Evolutionary conservation across 2,888 invertebrate genomes (phyloP).

Genomic region (Heterodera filipjevi): DNA sequence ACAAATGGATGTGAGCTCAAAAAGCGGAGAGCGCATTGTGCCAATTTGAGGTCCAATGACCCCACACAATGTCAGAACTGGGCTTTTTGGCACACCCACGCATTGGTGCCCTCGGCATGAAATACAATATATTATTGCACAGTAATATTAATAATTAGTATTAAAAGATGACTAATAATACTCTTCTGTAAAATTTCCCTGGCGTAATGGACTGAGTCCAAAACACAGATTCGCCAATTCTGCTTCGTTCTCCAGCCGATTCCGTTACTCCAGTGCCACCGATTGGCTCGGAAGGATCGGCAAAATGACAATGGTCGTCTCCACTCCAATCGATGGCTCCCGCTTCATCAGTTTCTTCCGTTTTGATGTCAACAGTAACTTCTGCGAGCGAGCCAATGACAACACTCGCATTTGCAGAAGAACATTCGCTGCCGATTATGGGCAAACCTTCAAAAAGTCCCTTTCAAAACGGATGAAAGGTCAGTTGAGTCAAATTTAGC

Average conservation of each 20-base stretch:
- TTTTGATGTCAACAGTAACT: not conserved
- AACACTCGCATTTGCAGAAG: not conserved
- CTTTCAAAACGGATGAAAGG: too few relatives aligned
- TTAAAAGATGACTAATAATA: not conserved
- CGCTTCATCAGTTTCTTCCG: not conserved
- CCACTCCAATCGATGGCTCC: not conserved
- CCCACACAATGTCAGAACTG: slow-evolving; percentile 14
- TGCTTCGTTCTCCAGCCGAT: not conserved
- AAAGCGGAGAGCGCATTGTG: slow-evolving; percentile 17
- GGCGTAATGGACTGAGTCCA: slow-evolving; percentile 34
- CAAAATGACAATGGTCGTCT: not conserved
- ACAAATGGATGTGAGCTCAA: not conserved
- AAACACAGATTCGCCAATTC: slow-evolving; percentile 20
- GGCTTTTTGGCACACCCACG: slow-evolving; percentile 5
- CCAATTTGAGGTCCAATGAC: not conserved
- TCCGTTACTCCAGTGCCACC: not conserved
- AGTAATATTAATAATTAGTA: not conserved
- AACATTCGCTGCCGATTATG: not conserved
- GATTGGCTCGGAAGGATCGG: not conserved
- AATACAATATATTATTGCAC: too few relatives aligned
- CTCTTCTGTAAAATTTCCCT: slow-evolving; percentile 34
- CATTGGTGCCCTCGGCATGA: not conserved
- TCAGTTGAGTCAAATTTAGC: not conserved
- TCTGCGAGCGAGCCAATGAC: not conserved
- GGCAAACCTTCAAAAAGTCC: not conserved